Conservation (phyloP, 2,113 vertebrate species). For the Silurus glanis region DNA sequence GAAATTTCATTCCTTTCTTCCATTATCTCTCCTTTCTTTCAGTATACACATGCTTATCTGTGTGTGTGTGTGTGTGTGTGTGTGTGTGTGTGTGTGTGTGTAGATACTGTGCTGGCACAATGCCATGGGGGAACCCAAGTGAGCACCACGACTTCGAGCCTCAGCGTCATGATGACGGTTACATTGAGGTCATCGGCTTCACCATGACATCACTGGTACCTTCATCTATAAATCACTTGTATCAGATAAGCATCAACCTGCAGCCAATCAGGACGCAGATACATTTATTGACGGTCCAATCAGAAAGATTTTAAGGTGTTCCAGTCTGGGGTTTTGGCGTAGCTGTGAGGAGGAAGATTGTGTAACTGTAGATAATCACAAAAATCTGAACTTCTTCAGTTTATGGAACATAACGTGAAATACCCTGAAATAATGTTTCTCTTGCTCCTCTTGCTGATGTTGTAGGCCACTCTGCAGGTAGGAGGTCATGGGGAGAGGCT, state of each 20-base stretch:
- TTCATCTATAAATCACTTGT: not conserved
- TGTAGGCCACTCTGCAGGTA: conserved; percentile 92
- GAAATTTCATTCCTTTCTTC: too few species aligned
- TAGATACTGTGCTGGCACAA: conserved; percentile 95
- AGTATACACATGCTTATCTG: not conserved
- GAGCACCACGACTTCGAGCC: conserved; percentile 96
- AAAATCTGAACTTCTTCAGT: not conserved
- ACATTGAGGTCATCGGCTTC: conserved; percentile 96
- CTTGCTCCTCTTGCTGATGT: not conserved
- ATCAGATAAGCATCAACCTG: not conserved
- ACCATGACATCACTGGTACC: conserved; percentile 94
- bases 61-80: not conserved
- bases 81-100: conserved; percentile 22
- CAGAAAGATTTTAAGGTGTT: not conserved
- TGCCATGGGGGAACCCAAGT: conserved; percentile 93
- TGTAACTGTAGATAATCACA: not conserved
- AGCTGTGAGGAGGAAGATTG: not conserved
- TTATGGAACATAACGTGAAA: not conserved
- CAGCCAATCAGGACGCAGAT: not conserved
- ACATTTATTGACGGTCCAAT: not conserved
- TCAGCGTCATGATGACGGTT: conserved; percentile 92
- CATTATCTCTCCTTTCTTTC: not conserved
- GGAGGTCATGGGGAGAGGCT: conserved; percentile 92
- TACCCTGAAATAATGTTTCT: not conserved
- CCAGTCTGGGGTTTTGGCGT: not conserved